Conservation (phyloP, 2,888 invertebrate species). For the Loripinus fragilis region DNA sequence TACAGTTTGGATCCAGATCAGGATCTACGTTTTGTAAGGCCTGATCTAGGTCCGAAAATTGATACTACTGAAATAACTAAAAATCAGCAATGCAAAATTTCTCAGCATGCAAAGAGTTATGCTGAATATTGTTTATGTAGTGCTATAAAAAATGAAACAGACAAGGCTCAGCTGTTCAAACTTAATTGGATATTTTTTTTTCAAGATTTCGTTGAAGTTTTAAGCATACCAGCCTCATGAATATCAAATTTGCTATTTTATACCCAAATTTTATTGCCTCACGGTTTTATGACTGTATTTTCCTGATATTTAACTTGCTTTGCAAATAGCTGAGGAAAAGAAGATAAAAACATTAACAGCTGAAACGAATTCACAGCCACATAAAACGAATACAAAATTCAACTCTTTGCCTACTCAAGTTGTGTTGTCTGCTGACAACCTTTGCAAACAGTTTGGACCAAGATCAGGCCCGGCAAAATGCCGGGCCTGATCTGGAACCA, state of each 20-base stretch:
- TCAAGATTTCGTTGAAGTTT: slow-evolving; percentile 9
- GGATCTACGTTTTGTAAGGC: too few relatives aligned
- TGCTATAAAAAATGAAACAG: neutral
- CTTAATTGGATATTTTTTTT: neutral
- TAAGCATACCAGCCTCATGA: slow-evolving; percentile 1
- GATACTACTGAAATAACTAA: too few relatives aligned
- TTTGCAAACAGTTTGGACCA: too few relatives aligned
- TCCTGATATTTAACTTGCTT: slow-evolving; percentile 13
- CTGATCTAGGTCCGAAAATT: too few relatives aligned
- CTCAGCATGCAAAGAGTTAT: too few relatives aligned
- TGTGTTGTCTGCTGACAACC: too few relatives aligned
- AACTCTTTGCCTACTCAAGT: too few relatives aligned
- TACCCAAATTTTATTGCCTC: neutral
- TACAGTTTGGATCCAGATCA: too few relatives aligned
- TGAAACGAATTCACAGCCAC: neutral
- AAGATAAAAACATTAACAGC: slow-evolving; percentile 21
- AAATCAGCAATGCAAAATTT: too few relatives aligned
- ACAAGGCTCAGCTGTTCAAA: slow-evolving; percentile 4
- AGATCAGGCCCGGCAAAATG: too few relatives aligned
- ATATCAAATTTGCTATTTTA: slow-evolving; percentile 20
- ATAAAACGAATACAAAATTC: neutral
- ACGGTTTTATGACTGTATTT: slow-evolving; percentile 8
- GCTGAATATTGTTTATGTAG: neutral
- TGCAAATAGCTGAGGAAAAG: slow-evolving; percentile 8
- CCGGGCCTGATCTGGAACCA: too few relatives aligned